Evolutionary conservation across 2,113 vertebrate genomes (phyloP), one percentile per base, ranked within the genome.

Genomic region (Python bivittatus): DNA sequence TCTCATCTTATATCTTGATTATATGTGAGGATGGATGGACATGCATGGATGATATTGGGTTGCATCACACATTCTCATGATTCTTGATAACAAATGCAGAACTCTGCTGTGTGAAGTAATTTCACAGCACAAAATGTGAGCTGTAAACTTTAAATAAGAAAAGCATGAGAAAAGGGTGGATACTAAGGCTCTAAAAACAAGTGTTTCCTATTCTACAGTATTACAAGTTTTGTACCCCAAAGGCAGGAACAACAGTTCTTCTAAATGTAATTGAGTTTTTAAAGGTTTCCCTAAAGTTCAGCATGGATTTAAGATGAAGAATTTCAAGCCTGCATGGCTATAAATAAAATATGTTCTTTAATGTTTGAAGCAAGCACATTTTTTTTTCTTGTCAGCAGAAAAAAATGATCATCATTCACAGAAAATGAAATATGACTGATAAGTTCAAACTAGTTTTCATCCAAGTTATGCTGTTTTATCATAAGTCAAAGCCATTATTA

Each of bases 311-410:
- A 94, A 91, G 92, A 90, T 94, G 61, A 96, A 95, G 58, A 95
- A 95, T 96, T 97, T 96, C 88, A 95, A 96, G 56, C 0, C 64
- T 92, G 0, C 38, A 27, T 91, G 13, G 13, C 85, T 61, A 96
- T 94, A 96, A 96, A 96, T 96, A 95, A 96, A 94, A 93, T 89
- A 94, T 53, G 6, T 86, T 94, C 29, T 94, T 95, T 95, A 95
- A 95, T 94, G 42, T 95, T 96, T 91, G 58, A 95, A 88, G 12
- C 33, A 88, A 93, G 3, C 61, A 90, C 5, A 38, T 54, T 91
- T 97, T 72, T n/a, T 95, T 95, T 92, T 42, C 42, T 94, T 91
- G 2, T 93, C 83, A 94, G 68, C n/a, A 96, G 25, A 94, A 95
- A 90, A 94, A 89, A 3, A 42, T 38, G 72, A 92, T 83, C 4